Evolutionary conservation across 1,140 invertebrate genomes (phyloP), one percentile per base, ranked within the genome.

Genomic region (Drosophila navojoa): DNA sequence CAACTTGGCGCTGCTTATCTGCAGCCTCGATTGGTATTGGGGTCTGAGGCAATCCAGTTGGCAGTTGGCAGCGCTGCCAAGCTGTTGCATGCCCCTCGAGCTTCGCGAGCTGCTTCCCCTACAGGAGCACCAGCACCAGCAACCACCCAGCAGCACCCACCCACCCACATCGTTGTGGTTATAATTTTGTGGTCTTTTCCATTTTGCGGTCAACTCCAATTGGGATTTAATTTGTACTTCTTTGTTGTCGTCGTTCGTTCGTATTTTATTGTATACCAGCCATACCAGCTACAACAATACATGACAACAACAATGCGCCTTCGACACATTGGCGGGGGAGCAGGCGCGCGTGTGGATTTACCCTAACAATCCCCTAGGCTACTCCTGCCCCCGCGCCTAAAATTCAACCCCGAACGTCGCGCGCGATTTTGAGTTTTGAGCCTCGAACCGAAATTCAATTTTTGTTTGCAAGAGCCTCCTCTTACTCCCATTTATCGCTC

Each of bases 221-320:
- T 87, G 82, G 82, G 84, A 87, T 87, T 87, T 87, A 87, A 87
- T 87, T 87, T 87, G 82, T 87, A 87, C 82, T 87, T 87, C 84
- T 87, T 87, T 87, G 82, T 87, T 87, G 84, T 89, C 81, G 81
- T 81, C 81, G 81, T 81, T 86, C 78, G 76, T 86, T 81, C 78
- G 79, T 79, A 87, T 86, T 87, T 86, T 86, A 86, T 86, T 87
- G 81, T 86, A 87, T 81, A 71, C 76, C 75, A 70, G 45, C 71
- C 71, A 76, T 71, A 50, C 79, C 69, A 84, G 66, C 49, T 71
- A 62, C 52, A 54, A 25, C 61, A 76, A 82, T 71, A 70, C 58
- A 71, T 68, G 81, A 76, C 81, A 81, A 73, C 71, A 74, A 74
- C 66, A 73, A 73, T 77, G 73, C 71, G 71, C 71, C 84, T 89